phyloP scores from a whole-genome alignment of 2,113 vertebrate species.

The Salminus brasiliensis region DNA sequence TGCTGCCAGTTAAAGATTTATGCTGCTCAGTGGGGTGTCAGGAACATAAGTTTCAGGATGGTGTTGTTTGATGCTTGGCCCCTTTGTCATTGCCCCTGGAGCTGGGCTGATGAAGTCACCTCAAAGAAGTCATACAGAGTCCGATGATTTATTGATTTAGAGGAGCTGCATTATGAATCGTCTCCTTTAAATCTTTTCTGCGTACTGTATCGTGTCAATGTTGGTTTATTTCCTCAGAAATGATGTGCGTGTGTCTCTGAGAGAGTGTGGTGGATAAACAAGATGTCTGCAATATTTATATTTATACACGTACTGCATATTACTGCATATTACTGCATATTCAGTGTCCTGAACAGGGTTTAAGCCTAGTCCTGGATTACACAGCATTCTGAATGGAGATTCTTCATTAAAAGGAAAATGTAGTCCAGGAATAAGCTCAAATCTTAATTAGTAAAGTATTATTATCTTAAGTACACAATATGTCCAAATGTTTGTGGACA shows the following conservation, averaged over 20 bases:
- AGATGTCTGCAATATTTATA: background rate
- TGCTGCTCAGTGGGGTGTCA: background rate
- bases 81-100: constrained; percentile 16
- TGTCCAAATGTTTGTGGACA: too few relatives aligned
- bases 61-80: constrained; percentile 19
- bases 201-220: background rate
- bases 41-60: background rate
- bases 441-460: too few relatives aligned
- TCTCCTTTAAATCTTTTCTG: constrained; percentile 14
- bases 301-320: too few relatives aligned
- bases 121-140: constrained; percentile 28
- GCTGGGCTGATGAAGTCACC: constrained; percentile 35
- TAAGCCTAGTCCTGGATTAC: too few relatives aligned
- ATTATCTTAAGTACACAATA: too few relatives aligned
- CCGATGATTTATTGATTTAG: constrained; percentile 36
- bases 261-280: background rate
- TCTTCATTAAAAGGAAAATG: too few relatives aligned
- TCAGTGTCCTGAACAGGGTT: background rate
- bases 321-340: too few relatives aligned
- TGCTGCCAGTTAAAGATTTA: constrained; percentile 23
- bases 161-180: constrained; percentile 41
- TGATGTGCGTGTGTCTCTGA: background rate
- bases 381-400: too few relatives aligned
- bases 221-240: background rate
- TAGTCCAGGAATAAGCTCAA: too few relatives aligned